A percentile compares a stretch with the other conserved stretches of the same genome.
Conservation (phyloP, 37 sponge, comb jelly and placozoan genomes). For the Oopsacas minuta region DNA sequence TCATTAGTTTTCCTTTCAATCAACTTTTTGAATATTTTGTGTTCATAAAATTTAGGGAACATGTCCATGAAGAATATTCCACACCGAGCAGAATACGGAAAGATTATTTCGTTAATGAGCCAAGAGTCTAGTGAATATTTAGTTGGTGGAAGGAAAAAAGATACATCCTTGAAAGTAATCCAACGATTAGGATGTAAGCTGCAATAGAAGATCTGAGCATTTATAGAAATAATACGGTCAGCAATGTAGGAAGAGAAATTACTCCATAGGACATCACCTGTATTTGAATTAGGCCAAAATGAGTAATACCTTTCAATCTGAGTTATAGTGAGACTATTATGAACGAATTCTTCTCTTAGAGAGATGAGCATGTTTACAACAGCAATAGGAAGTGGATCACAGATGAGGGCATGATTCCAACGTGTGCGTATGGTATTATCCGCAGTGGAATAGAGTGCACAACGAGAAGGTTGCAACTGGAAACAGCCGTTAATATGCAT, state of each 20-base stretch:
- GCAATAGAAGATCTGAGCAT: neutral
- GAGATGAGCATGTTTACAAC: constrained; percentile 19
- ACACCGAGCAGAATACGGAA: neutral
- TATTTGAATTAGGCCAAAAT: constrained; percentile 22
- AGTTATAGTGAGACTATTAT: neutral
- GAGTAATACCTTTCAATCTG: constrained; percentile 26
- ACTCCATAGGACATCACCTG: neutral
- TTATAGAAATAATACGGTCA: neutral
- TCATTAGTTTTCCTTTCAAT: neutral
- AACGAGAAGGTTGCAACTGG: neutral
- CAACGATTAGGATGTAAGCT: neutral
- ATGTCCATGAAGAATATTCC: neutral
- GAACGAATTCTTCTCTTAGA: neutral
- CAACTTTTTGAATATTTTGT: neutral
- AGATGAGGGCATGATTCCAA: constrained; percentile 39
- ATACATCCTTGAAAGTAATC: neutral
- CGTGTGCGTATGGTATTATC: neutral
- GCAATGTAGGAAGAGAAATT: neutral
- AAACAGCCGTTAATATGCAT: neutral
- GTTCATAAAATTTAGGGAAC: neutral
- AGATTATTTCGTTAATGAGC: neutral
- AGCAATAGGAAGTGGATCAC: constrained; percentile 26
- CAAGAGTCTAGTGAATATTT: neutral
- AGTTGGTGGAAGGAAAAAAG: neutral
- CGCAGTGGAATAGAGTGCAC: neutral